Conservation (phyloP, 2,888 invertebrate genomes). For the Leptinotarsa peninsularis region DNA sequence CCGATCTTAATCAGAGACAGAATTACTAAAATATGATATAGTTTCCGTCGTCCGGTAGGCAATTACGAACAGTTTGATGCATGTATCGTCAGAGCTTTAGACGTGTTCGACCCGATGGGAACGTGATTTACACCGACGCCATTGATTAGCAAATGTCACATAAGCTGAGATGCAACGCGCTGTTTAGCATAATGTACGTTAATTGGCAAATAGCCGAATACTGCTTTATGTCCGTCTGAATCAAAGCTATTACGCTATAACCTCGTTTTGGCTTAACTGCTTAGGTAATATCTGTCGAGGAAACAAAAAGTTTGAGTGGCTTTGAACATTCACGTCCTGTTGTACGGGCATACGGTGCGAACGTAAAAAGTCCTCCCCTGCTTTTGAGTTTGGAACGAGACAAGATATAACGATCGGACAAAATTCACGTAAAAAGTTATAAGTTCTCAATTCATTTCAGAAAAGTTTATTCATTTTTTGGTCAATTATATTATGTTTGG, state of each 20-base stretch:
- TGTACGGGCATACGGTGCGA: no score
- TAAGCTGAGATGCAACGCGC: constrained; percentile 61
- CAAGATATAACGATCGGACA: no score
- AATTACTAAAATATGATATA: constrained; percentile 57
- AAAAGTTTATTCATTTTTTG: no score
- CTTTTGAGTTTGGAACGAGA: no score
- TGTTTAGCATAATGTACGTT: constrained; percentile 64
- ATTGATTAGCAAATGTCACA: constrained; percentile 64
- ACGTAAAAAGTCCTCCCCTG: no score
- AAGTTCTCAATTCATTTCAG: no score
- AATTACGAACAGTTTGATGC: constrained; percentile 60
- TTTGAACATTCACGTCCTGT: not conserved
- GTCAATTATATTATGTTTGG: no score
- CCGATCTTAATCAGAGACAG: constrained; percentile 53
- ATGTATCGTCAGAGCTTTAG: constrained; percentile 58
- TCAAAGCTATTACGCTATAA: constrained; percentile 61
- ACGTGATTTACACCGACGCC: constrained; percentile 64
- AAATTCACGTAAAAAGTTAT: no score
- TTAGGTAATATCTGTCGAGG: not conserved
- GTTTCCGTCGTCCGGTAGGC: constrained; percentile 52
- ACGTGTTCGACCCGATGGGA: constrained; percentile 61
- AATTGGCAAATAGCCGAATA: constrained; percentile 61
- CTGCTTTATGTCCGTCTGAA: constrained; percentile 58
- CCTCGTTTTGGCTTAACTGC: constrained; percentile 54
- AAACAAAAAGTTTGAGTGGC: not conserved